Base-by-base conservation (phyloP, 2,797 vertebrate species). In the Phoxinus dragarum region DNA sequence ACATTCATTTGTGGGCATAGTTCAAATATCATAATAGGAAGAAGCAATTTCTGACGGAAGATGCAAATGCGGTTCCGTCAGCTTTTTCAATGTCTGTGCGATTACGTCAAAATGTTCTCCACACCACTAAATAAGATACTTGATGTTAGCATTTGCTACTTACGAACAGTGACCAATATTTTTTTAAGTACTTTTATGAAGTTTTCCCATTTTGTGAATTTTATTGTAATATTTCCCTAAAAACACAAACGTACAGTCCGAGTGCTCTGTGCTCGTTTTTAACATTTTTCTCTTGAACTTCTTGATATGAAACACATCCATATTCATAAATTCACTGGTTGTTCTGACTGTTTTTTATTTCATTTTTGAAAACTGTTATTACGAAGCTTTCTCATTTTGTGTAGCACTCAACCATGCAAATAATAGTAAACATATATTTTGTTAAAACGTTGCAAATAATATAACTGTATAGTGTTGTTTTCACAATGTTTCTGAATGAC, bases 381-480 rank as follows among this genome's bases (percentile, higher is more conserved):
- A 36, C 36, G 21, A 79, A 72, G 68, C 80, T 76, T 86, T 69
- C 54, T 84, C 38, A 79, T 77, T 49, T 83, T 56, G 76, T 56
- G 66, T 73, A 82, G 66, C 81, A 71, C 68, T 59, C 56, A 10
- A 85, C 71, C 81, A 73, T 72, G 64, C 84, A 81, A 84, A 86
- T 80, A 88, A 75, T 54, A 81, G 44, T 73, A 83, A 83, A 85
- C 74, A 27, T 88, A 84, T 88, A 85, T 89, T 89, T 90, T 88
- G 84, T 82, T 84, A 66, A 86, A 88, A 85, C 17, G 31, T 40
- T 72, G 56, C 78, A 61, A 44, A 77, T 74, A 73, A 83, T 75
- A 44, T 27, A 59, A 42, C 12, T 89, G 79, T 84, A 61, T 76
- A 81, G 59, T 82, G 73, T 2, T 89, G 47, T 84, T n/a, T 83